These are phyloP conservation scores for Papilio machaon DNA, from an alignment of 1,140 invertebrate genomes.

Conservation along the genomic window DNA sequence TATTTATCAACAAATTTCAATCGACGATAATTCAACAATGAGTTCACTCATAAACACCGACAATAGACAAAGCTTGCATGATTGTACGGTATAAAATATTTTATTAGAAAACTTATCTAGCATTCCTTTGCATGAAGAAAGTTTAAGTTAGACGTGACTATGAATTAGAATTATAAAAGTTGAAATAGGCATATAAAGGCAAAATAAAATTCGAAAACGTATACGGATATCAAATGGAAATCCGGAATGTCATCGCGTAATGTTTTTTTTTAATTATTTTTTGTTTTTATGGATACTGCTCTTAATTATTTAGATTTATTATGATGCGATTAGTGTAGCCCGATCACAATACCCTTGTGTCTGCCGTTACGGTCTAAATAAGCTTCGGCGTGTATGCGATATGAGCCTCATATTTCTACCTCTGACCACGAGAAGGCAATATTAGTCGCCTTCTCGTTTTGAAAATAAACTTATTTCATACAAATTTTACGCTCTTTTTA, in stretches of 20 bases:
- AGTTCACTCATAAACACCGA: background rate
- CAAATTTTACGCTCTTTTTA: constrained; percentile 13
- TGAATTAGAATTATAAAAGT: background rate
- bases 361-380: constrained; percentile 8
- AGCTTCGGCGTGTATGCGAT: background rate
- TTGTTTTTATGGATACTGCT: too few relatives aligned
- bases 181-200: background rate
- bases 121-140: background rate
- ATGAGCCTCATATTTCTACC: background rate
- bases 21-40: background rate
- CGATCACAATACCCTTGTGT: background rate
- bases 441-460: background rate
- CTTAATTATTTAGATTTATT: too few relatives aligned
- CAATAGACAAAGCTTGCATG: background rate
- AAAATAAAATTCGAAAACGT: background rate
- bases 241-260: too few relatives aligned
- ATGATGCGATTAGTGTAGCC: background rate
- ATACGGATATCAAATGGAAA: too few relatives aligned
- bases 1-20: background rate
- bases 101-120: background rate
- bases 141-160: background rate
- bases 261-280: too few relatives aligned
- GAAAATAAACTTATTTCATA: background rate
- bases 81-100: background rate
- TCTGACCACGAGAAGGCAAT: constrained; percentile 1